These are phyloP conservation scores for Acomys russatus DNA, from an alignment of 2,797 vertebrate species.

Conservation along the genomic window DNA sequence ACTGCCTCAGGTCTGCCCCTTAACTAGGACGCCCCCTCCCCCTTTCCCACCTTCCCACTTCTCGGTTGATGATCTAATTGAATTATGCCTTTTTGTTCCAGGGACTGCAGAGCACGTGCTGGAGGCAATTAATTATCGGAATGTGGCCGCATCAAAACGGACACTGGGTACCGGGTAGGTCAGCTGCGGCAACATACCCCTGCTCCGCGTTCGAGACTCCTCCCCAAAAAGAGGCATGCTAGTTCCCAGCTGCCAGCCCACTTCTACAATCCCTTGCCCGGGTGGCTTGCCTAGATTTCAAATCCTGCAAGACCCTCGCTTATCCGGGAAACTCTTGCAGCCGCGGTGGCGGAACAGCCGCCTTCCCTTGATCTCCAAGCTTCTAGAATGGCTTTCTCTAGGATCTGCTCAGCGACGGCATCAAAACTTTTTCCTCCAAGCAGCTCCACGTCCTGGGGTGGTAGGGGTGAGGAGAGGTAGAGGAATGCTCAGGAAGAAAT, in stretches of 20 bases:
- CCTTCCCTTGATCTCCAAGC: neutral
- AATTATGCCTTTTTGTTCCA: constrained; percentile 87
- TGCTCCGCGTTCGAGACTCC: constrained; percentile 70
- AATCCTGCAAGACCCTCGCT: constrained; percentile 33
- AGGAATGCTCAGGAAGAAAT: neutral
- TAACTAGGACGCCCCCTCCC: constrained; percentile 69
- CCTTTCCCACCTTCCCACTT: constrained; percentile 77
- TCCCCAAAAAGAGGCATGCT: constrained; percentile 83
- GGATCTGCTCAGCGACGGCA: neutral
- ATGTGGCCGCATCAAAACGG: constrained; percentile 85
- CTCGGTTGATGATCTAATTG: constrained; percentile 90
- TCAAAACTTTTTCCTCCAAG: constrained; percentile 71
- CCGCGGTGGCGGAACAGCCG: neutral
- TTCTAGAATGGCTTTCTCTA: neutral
- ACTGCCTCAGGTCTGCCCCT: constrained; percentile 84
- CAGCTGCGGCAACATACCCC: constrained; percentile 68
- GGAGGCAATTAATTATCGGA: constrained; percentile 90
- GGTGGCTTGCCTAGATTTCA: neutral
- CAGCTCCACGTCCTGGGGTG: neutral
- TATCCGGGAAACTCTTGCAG: constrained; percentile 61
- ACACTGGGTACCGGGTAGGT: constrained; percentile 80
- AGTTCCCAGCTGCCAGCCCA: constrained; percentile 85
- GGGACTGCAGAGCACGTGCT: constrained; percentile 87
- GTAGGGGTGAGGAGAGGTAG: constrained; percentile 26
- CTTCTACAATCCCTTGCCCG: neutral